These are phyloP conservation scores for Pempheris klunzingeri DNA, from an alignment of 2,797 vertebrate genomes.

Conservation along the genomic window DNA sequence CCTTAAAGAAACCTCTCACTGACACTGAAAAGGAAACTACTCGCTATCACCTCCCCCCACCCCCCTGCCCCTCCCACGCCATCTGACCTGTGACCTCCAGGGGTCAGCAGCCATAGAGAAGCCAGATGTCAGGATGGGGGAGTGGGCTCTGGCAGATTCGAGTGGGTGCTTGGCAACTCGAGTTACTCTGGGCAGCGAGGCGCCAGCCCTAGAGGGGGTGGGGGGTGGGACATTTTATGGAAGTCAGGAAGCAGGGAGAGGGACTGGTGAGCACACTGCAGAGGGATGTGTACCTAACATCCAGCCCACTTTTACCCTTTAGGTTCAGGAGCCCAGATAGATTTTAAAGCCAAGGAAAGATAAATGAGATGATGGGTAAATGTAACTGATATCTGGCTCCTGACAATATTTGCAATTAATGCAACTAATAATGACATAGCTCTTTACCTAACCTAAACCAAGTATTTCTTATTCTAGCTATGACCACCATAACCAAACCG, in stretches of 20 bases:
- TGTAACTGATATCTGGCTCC: background rate
- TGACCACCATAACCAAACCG: background rate
- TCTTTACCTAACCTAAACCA: background rate
- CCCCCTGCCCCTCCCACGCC: slow-evolving; percentile 19
- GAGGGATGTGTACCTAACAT: background rate
- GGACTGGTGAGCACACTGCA: background rate
- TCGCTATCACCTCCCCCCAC: slow-evolving; percentile 63
- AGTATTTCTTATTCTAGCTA: background rate
- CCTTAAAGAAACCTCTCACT: slow-evolving; percentile 81
- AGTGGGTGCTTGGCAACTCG: slow-evolving; percentile 85
- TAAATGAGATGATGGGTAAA: background rate
- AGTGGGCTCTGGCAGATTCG: slow-evolving; percentile 85
- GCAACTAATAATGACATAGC: too few relatives aligned
- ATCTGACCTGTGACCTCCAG: slow-evolving; percentile 86
- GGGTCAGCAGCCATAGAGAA: slow-evolving; percentile 90
- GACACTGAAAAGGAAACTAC: slow-evolving; percentile 81
- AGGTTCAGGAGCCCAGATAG: background rate
- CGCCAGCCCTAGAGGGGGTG: slow-evolving; percentile 75
- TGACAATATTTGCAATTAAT: background rate
- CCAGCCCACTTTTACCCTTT: background rate
- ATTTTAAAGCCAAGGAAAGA: too few relatives aligned
- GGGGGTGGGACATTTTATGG: background rate
- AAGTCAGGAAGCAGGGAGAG: background rate
- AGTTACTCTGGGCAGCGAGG: slow-evolving; percentile 89
- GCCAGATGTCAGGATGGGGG: slow-evolving; percentile 92